These are phyloP conservation scores for Muscicapa striata DNA, from an alignment of 2,797 vertebrate species.

Conservation along the genomic window DNA sequence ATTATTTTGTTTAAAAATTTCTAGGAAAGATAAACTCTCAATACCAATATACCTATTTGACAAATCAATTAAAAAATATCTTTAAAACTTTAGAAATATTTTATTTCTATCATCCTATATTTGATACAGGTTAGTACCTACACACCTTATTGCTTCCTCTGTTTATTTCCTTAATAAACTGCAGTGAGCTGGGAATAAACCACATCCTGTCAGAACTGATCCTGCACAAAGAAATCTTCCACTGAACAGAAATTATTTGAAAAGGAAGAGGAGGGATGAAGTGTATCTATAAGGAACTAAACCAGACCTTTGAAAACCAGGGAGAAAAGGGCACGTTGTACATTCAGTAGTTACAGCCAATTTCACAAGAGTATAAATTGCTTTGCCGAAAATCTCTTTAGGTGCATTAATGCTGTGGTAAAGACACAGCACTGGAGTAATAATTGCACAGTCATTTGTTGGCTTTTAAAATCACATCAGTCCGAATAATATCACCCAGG, in stretches of 20 bases:
- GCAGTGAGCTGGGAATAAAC: conserved; percentile 32
- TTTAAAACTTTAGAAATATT: neutral
- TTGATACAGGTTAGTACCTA: neutral
- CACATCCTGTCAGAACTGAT: neutral
- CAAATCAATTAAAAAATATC: neutral
- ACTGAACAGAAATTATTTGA: neutral
- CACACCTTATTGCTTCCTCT: conserved; percentile 7
- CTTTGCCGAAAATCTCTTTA: conserved; percentile 66
- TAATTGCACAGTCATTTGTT: conserved; percentile 64
- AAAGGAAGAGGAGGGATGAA: conserved; percentile 18
- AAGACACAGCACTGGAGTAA: conserved; percentile 37
- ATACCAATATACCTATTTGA: accelerated
- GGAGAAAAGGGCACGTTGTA: conserved; percentile 1
- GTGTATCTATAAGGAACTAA: conserved; percentile 6
- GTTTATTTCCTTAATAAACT: conserved; percentile 55
- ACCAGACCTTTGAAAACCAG: neutral
- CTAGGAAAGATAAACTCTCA: neutral
- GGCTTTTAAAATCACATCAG: conserved; percentile 75
- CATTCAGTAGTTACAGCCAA: conserved; percentile 46
- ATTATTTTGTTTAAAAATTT: neutral
- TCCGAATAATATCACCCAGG: conserved; percentile 66
- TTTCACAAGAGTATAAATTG: conserved; percentile 61
- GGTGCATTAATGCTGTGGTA: conserved; percentile 54
- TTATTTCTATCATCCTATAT: neutral
- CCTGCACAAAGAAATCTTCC: conserved; percentile 36